Conservation (phyloP, 2,113 vertebrate genomes). For the Percopsis transmontana region DNA sequence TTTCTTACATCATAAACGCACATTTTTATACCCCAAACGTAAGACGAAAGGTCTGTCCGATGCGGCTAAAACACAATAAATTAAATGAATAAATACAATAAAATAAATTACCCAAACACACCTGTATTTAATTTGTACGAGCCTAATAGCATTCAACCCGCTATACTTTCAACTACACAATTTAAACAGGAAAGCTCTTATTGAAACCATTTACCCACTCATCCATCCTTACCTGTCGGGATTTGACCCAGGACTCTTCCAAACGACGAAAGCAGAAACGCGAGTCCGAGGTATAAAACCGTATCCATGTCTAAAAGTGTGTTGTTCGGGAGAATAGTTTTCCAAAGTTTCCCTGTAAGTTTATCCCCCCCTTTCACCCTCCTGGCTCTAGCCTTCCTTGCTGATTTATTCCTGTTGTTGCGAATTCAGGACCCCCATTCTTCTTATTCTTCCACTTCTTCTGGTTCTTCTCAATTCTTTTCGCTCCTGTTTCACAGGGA, state of each 20-base stretch:
- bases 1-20: no score
- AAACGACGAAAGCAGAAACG: slow-evolving; percentile 40
- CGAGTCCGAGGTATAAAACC: slow-evolving; percentile 61
- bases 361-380: slow-evolving; percentile 12
- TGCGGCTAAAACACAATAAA: no score
- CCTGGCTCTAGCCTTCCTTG: slow-evolving; percentile 1
- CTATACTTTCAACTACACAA: no score
- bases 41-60: no score
- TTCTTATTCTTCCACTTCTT: slow-evolving; percentile 53
- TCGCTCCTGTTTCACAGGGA: slow-evolving; percentile 52
- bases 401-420: slow-evolving; percentile 57
- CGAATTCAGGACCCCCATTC: slow-evolving; percentile 58
- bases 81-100: no score
- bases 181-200: background rate
- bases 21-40: no score
- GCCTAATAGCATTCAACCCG: no score
- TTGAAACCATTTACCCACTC: background rate
- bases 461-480: slow-evolving; percentile 47
- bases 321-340: slow-evolving; percentile 42
- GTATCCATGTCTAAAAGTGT: slow-evolving; percentile 68
- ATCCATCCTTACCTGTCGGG: slow-evolving; percentile 61
- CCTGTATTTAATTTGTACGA: no score
- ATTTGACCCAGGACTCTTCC: slow-evolving; percentile 46
- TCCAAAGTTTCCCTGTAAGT: slow-evolving; percentile 40
- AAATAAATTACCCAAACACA: no score